Percentiles rank a stretch among this genome's conserved stretches.
phyloP scores from a whole-genome alignment of 1,140 invertebrate species.

The Drosophila ficusphila region DNA sequence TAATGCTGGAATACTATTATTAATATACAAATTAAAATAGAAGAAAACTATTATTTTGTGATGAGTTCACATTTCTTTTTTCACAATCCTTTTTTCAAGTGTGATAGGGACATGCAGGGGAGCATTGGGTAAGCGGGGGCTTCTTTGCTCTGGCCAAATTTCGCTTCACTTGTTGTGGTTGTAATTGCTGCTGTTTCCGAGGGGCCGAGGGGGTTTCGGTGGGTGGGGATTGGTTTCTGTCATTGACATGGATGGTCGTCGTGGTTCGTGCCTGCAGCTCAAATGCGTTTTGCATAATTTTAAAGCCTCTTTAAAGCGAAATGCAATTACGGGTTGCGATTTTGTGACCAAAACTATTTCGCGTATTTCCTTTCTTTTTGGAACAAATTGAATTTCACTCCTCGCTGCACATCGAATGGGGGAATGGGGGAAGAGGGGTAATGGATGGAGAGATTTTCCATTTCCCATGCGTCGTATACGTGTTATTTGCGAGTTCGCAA shows the following conservation, averaged over 20 bases:
- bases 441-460: neutral
- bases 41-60: too few species aligned
- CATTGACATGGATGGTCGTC: conserved; percentile 68
- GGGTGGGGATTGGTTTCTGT: conserved; percentile 39
- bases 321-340: conserved; percentile 49
- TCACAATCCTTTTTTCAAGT: neutral
- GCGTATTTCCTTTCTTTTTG: neutral
- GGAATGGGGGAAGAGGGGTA: neutral
- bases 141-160: conserved; percentile 39
- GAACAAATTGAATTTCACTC: conserved; percentile 72
- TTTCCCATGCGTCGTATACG: conserved; percentile 56
- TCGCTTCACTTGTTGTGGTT: conserved; percentile 52
- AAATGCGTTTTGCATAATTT: conserved; percentile 75
- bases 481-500: conserved; percentile 44
- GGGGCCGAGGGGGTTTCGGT: conserved; percentile 2
- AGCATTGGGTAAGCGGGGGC: neutral
- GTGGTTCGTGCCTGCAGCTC: conserved; percentile 57
- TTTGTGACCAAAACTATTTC: conserved; percentile 53
- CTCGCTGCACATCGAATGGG: conserved; percentile 1
- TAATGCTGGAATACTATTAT: too few species aligned
- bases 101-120: conserved; percentile 1
- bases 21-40: too few species aligned
- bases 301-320: conserved; percentile 54
- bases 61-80: too few species aligned
- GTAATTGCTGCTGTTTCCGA: conserved; percentile 27